These are phyloP conservation scores for Papilio aristodemus DNA, from an alignment of 1,140 invertebrate genomes.

Conservation along the genomic window DNA sequence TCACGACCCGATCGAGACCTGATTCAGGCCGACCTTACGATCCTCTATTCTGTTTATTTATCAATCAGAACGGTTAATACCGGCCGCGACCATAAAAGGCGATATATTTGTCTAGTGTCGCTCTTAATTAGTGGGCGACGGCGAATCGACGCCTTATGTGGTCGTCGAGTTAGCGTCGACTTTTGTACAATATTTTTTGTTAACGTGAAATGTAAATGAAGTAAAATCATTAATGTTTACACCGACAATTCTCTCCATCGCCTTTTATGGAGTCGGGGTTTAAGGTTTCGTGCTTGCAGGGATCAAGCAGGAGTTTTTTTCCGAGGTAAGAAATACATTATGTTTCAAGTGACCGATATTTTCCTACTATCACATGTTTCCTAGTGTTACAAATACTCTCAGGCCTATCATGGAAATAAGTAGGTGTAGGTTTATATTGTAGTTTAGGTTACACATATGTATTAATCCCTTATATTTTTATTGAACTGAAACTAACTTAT, in stretches of 20 bases:
- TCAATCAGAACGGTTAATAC: slow-evolving; percentile 72
- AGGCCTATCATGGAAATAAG: no score
- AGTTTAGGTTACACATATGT: background rate
- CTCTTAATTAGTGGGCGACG: slow-evolving; percentile 72
- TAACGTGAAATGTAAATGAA: slow-evolving; percentile 71
- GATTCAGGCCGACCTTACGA: slow-evolving; percentile 67
- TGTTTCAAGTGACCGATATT: background rate
- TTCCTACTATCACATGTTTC: background rate
- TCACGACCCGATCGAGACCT: slow-evolving; percentile 73
- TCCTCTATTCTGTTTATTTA: slow-evolving; percentile 73
- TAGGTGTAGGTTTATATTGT: no score
- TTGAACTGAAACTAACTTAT: no score
- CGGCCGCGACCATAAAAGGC: slow-evolving; percentile 71
- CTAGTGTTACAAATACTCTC: no score
- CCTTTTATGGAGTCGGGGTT: slow-evolving; percentile 59
- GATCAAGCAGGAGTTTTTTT: background rate
- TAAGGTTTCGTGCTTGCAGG: slow-evolving; percentile 7
- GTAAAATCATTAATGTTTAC: slow-evolving; percentile 75
- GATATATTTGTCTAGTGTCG: slow-evolving; percentile 76
- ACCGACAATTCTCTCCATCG: slow-evolving; percentile 53
- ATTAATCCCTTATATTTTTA: background rate
- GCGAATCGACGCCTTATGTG: slow-evolving; percentile 73
- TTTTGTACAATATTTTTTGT: slow-evolving; percentile 70
- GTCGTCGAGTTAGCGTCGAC: slow-evolving; percentile 64
- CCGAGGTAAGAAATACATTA: background rate